These are phyloP conservation scores for Andrena chrysosceles DNA, from an alignment of 2,888 invertebrate genomes.

Conservation along the genomic window DNA sequence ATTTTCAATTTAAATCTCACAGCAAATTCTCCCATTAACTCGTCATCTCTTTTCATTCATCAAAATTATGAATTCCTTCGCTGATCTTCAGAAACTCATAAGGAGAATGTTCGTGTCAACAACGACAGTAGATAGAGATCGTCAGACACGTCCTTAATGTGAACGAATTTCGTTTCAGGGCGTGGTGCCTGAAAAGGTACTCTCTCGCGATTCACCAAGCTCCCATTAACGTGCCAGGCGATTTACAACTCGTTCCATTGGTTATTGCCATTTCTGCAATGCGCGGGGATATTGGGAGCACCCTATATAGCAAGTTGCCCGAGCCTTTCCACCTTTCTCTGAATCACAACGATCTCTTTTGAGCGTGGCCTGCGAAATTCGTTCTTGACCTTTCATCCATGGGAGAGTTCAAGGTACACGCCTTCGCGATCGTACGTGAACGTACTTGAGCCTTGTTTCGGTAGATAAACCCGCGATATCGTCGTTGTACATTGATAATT, in stretches of 20 bases:
- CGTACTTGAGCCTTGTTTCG: not conserved
- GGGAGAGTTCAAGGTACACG: conserved; percentile 39
- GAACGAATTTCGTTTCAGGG: conserved; percentile 29
- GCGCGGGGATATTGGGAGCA: conserved; percentile 29
- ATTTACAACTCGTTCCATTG: conserved; percentile 62
- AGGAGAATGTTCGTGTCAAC: not conserved
- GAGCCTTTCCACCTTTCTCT: conserved; percentile 38
- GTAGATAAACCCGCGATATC: not conserved
- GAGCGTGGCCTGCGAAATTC: conserved; percentile 19
- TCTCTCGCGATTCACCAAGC: conserved; percentile 55
- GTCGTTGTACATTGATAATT: not conserved
- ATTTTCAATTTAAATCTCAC: not conserved
- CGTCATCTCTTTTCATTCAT: not conserved
- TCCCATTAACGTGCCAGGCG: conserved; percentile 35
- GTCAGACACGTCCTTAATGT: not conserved
- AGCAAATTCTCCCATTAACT: not conserved
- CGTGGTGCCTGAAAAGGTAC: conserved; percentile 30
- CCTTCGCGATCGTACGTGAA: not conserved
- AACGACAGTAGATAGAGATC: not conserved
- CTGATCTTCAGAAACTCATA: not conserved
- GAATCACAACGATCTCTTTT: conserved; percentile 27
- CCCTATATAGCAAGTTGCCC: conserved; percentile 48
- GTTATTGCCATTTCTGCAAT: conserved; percentile 50
- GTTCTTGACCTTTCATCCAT: conserved; percentile 47
- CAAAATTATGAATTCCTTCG: not conserved